A percentile compares a stretch with the other conserved stretches of the same genome.
Conservation (phyloP, 2,888 invertebrate species). For the Anticlea derivata region DNA sequence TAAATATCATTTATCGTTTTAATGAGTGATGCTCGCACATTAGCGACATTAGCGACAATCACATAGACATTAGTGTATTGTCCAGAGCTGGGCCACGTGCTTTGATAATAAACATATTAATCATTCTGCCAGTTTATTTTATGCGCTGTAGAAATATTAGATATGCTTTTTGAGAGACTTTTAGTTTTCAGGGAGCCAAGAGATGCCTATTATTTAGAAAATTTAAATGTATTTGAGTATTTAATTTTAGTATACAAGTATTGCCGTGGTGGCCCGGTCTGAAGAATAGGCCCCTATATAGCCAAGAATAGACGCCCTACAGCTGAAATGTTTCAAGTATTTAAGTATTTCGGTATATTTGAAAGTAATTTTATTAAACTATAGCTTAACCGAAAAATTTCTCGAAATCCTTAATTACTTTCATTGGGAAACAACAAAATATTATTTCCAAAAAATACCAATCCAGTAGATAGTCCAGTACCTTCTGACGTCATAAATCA, state of each 20-base stretch:
- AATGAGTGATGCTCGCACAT: conserved; percentile 2
- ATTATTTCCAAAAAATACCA: no score
- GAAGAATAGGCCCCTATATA: no score
- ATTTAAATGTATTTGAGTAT: background rate
- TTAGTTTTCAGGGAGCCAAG: conserved; percentile 21
- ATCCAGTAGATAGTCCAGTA: background rate
- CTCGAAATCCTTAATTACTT: no score
- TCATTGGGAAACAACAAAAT: background rate
- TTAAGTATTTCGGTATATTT: no score
- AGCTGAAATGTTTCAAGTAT: background rate
- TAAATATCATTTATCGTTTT: no score
- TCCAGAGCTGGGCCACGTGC: conserved; percentile 36
- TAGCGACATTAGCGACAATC: conserved; percentile 8
- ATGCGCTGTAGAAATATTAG: conserved; percentile 27
- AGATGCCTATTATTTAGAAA: conserved; percentile 12
- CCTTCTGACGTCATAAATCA: conserved; percentile 15
- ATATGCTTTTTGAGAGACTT: conserved; percentile 16
- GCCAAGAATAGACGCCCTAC: no score
- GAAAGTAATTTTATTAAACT: no score
- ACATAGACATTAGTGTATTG: conserved; percentile 22
- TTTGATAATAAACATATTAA: conserved; percentile 27
- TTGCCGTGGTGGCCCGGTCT: no score
- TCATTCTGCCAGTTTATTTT: conserved; percentile 25
- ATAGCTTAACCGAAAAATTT: no score
- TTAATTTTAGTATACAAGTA: no score